Evolutionary conservation across 23 tunicate species (phyloP), one percentile per base, ranked within the genome.

Genomic region (Oikopleura albicans): DNA sequence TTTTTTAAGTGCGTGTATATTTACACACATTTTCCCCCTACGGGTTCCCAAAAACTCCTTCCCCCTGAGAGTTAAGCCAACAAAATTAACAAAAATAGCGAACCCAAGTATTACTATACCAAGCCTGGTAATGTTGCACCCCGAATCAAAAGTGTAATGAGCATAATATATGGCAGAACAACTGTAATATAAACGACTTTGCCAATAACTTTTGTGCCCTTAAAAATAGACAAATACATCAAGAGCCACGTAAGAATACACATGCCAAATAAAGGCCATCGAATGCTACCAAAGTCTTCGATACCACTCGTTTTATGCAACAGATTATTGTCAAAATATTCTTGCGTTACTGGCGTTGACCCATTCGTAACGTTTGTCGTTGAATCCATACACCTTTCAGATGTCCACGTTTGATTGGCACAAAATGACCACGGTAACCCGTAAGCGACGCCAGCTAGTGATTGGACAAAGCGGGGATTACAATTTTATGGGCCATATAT

Each of bases 161-260:
- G 86, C 41, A 94, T 75, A 40, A 90, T 40, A 84, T 94, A 94
- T 0, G 98, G 98, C 85, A 88, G 85, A 0, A 87, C 88, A 1
- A 89, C 98, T 1, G 98, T 94, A 36, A 88, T 56, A 57, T 90
- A 85, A 0, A 90, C 98, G 33, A 92, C 93, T 91, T 91, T 71
- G 0, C 39, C 40, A 8, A 40, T 39, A 40, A 29, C n/a, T 36
- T 76, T 76, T 39, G 88, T 86, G 41, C 98, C 98, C 39, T 90
- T 90, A 84, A 85, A 94, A 39, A 94, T 71, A 75, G 91, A 94
- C 33, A 87, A 75, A 63, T 88, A 94, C 39, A 88, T 88, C 28
- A 90, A 4, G 40, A 87, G 38, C 98, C 98, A 94, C 1, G 98
- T 91, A 29, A 90, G 56, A 34, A 88, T 71, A 39, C 90, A 89